Base-by-base conservation (phyloP, 2,888 invertebrate species). In the Calameuta pallipes region DNA sequence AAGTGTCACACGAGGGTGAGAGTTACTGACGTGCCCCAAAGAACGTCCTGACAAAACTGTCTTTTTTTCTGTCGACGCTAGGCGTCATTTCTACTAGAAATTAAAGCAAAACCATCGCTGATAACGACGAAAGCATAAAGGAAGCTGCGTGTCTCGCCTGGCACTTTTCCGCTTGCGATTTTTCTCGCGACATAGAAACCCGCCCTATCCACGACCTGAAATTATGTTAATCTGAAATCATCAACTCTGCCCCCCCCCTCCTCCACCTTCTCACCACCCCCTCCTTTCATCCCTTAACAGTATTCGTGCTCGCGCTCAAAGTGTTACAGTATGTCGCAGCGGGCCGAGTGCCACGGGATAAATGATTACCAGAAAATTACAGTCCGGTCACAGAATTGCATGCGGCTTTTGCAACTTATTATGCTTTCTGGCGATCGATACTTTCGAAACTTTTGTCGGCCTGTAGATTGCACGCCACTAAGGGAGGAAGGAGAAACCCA, bases 361-460 rank as follows among this genome's bases (percentile, higher is more conserved):
- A 86, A 86, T 84, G 85, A 87, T 87, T 85, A 84, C 83, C 85
- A 85, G 87, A 85, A 87, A 87, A 87, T 87, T 84, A 84, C 83
- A 81, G 83, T 76, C 81, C 81, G 81, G 71, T 76, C 77, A 70
- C 78, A 13, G 75, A 79, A 78, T 81, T 75, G 78, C 82, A 82
- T 77, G 79, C 80, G 69, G 68, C 71, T 75, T 69, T 79, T 76
- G 75, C 76, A 76, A 74, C n/a, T 74, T 74, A 36, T 35, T 74
- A 35, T 35, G 12, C 36, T 74, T 74, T 35, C 74, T 30, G 75
- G 56, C 75, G 78, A 78, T 81, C 80, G 81, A 79, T 81, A 78
- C 73, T 76, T 77, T 71, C 69, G 76, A 75, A 83, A 80, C 80
- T 80, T 80, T 80, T 70, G 79, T 56, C 75, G 70, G 69, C 36